Evolutionary conservation across 2,888 invertebrate genomes (phyloP).

Genomic region (Stegana nigrithorax): DNA sequence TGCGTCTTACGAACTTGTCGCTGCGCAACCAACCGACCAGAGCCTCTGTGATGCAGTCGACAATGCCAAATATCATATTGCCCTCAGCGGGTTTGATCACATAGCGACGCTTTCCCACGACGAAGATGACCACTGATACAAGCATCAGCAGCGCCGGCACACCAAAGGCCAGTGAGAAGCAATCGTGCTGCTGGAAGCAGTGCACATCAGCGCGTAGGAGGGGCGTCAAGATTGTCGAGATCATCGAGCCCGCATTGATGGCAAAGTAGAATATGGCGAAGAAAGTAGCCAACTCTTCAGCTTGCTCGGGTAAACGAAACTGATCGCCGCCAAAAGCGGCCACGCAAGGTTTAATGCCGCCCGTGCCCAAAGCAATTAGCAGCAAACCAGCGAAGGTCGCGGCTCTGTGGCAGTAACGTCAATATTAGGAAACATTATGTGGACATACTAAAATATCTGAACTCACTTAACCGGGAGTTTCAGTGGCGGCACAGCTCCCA

Average conservation of each 20-base stretch:
- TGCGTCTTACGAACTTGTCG: constrained; percentile 70
- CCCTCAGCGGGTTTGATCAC: constrained; percentile 82
- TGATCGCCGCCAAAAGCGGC: constrained; percentile 96
- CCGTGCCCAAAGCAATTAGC: constrained; percentile 90
- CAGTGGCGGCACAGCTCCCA: constrained; percentile 75
- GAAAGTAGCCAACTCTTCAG: constrained; percentile 81
- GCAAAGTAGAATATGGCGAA: constrained; percentile 96
- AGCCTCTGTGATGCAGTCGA: constrained; percentile 77
- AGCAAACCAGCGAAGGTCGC: constrained; percentile 76
- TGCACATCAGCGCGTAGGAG: constrained; percentile 82
- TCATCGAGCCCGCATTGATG: constrained; percentile 90
- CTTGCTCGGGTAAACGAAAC: constrained; percentile 84
- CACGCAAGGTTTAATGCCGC: constrained; percentile 96
- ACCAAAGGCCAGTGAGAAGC: constrained; percentile 89
- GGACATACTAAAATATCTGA: no score
- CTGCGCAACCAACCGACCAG: constrained; percentile 50
- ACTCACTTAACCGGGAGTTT: constrained; percentile 71
- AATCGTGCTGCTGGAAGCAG: constrained; percentile 82
- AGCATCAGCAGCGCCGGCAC: constrained; percentile 90
- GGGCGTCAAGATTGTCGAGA: constrained; percentile 90
- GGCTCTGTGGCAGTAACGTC: no score
- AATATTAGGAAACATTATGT: no score
- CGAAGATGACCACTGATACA: constrained; percentile 82
- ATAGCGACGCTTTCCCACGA: constrained; percentile 82
- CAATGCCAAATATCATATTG: constrained; percentile 83